Conservation (phyloP, 2,113 vertebrate genomes). For the Manacus vitellinus region DNA sequence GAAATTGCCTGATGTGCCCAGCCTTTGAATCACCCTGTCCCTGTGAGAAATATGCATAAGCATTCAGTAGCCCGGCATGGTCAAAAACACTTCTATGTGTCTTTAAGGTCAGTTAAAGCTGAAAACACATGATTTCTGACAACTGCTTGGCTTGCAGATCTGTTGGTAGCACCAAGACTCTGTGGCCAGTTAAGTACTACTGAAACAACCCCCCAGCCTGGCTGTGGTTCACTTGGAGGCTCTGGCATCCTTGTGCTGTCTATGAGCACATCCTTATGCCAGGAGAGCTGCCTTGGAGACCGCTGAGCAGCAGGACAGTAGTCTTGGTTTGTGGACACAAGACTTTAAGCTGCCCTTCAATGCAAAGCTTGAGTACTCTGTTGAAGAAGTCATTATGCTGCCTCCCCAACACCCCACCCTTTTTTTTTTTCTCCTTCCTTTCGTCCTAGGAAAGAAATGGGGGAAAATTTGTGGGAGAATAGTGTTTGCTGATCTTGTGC, state of each 20-base stretch:
- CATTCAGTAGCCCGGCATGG: not conserved
- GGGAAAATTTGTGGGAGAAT: not conserved
- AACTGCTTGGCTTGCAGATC: not conserved
- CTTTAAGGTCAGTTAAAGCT: not conserved
- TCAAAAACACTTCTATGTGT: not conserved
- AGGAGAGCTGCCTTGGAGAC: not conserved
- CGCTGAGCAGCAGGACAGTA: not conserved
- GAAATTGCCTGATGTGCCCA: not conserved
- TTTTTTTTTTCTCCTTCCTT: not conserved
- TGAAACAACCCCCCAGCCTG: not conserved
- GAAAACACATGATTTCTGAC: not conserved
- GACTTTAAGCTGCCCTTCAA: not conserved
- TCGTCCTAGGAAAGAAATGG: not conserved
- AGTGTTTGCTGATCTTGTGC: conserved; percentile 17
- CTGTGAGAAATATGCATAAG: not conserved
- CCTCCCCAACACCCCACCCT: not conserved
- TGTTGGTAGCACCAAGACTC: not conserved
- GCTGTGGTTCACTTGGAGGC: not conserved
- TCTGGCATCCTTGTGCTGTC: not conserved
- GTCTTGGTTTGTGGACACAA: not conserved
- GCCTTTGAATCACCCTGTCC: not conserved
- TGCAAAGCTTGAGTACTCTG: not conserved
- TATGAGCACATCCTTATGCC: not conserved
- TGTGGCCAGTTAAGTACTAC: not conserved
- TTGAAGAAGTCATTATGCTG: not conserved